Evolutionary conservation across 2,888 invertebrate genomes (phyloP), one percentile per base, ranked within the genome.

Genomic region (Geotrupes spiniger): DNA sequence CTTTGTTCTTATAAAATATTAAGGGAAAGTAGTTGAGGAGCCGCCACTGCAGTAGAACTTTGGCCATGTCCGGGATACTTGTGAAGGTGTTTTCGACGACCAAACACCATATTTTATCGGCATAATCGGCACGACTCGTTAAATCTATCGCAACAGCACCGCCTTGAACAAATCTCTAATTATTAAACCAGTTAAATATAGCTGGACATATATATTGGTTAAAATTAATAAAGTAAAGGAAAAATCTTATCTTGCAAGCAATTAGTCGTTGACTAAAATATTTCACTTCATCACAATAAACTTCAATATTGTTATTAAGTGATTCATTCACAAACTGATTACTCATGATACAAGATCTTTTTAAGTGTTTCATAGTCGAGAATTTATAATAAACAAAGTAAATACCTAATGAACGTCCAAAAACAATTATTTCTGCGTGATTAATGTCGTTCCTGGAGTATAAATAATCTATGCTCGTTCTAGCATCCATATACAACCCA

Each of bases 81-180:
- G 94, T 94, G 66, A 97, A 97, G 2, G 95, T 95, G 71, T 97
- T 97, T 73, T 97, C 96, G 11, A 96, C 82, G 57, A 97, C 82
- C 53, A 94, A 74, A 58, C 89, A 92, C 83, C 90, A 88, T 52
- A 95, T 82, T 75, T 85, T 86, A 60, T 83, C 82, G 28, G 83
- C 78, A 72, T 89, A 90, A 57, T 88, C 83, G 11, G 84, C 77
- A 62, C 85, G 82, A 12, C 87, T 83, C 1, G 89, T 89, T 50
- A 93, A 76, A 73, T 94, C 90, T 56, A 95, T 87, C 1, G 92
- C 94, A 43, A 97, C 87, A 10, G 94, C 95, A 28, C 95, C 96
- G 59, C 96, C 95, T 80, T 68, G 43, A 66, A 61, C 55, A 50
- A n/a, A n/a, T n/a, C n/a, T n/a, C n/a, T n/a, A n/a, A n/a, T n/a